Conservation (phyloP, 2,888 invertebrate species). For the Cephus sareptanus region DNA sequence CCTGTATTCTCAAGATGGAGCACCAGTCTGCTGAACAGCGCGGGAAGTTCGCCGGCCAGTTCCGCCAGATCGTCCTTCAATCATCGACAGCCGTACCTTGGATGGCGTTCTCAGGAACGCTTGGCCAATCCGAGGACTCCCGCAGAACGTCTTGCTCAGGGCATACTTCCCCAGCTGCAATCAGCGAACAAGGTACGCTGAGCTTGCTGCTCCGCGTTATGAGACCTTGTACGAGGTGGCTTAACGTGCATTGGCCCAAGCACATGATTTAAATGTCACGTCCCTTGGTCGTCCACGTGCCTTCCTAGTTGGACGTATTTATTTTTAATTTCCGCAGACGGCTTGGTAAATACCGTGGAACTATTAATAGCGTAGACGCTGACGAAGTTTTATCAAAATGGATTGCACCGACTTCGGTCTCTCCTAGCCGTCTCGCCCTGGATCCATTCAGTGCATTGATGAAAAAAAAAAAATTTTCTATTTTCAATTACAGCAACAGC, state of each 20-base stretch:
- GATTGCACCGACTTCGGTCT: too few relatives aligned
- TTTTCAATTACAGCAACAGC: constrained; percentile 27
- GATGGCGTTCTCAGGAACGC: constrained; percentile 89
- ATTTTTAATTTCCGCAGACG: constrained; percentile 58
- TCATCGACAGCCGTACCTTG: constrained; percentile 88
- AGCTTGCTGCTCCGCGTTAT: too few relatives aligned
- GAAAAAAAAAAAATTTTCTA: too few relatives aligned
- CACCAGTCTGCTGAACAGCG: constrained; percentile 68
- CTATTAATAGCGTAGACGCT: neutral
- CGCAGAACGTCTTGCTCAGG: constrained; percentile 78
- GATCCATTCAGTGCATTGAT: too few relatives aligned
- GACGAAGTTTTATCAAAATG: too few relatives aligned
- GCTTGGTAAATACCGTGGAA: constrained; percentile 34
- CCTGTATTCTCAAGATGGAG: constrained; percentile 68
- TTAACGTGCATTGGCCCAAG: neutral
- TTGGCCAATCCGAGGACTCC: constrained; percentile 83
- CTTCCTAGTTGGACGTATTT: constrained; percentile 46
- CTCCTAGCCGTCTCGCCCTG: too few relatives aligned
- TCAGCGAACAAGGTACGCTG: constrained; percentile 56
- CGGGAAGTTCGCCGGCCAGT: constrained; percentile 67
- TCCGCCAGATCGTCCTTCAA: constrained; percentile 79
- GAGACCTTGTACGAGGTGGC: neutral
- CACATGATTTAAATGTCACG: constrained; percentile 7
- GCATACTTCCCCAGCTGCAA: constrained; percentile 65
- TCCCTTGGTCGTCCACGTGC: constrained; percentile 26